Evolutionary conservation across 2,113 vertebrate genomes (phyloP).

Genomic region (Ceyx cyanopectus): DNA sequence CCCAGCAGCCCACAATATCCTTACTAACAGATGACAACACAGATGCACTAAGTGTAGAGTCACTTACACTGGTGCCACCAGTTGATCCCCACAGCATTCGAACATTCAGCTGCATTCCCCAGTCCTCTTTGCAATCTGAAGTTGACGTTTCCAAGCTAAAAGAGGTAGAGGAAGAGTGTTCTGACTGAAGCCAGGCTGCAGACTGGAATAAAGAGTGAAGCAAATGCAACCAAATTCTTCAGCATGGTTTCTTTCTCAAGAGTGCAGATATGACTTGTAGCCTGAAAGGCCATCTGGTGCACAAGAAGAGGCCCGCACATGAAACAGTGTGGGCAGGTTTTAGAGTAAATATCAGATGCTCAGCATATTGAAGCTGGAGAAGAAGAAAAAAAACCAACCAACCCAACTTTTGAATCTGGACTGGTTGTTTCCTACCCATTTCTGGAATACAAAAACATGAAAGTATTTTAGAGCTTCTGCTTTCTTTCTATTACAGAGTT

Average conservation of each 20-base stretch:
- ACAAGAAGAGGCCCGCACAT: not conserved
- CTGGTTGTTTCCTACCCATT: not conserved
- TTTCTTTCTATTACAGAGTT: not conserved
- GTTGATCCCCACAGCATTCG: constrained; percentile 86
- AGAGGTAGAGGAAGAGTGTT: not conserved
- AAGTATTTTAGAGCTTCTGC: not conserved
- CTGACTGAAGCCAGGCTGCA: not conserved
- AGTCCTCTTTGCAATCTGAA: constrained; percentile 44
- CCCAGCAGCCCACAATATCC: constrained; percentile 94
- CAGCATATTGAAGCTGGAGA: not conserved
- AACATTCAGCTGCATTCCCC: constrained; percentile 57
- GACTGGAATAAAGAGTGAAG: not conserved
- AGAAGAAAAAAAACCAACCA: not conserved
- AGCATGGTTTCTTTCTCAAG: not conserved
- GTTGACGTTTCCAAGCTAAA: not conserved
- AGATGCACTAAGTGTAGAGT: constrained; percentile 89
- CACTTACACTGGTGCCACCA: constrained; percentile 90
- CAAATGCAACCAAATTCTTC: not conserved
- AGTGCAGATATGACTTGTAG: not conserved
- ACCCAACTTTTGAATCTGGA: not conserved
- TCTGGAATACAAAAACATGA: not conserved
- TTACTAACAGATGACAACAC: constrained; percentile 85
- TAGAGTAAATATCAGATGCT: not conserved
- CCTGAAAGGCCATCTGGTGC: not conserved
- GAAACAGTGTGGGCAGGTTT: not conserved